Percentiles rank a stretch among this genome's conserved stretches.
Evolutionary conservation across 2,113 vertebrate genomes (phyloP).

Genomic region (Chaetorhynchus papuensis): DNA sequence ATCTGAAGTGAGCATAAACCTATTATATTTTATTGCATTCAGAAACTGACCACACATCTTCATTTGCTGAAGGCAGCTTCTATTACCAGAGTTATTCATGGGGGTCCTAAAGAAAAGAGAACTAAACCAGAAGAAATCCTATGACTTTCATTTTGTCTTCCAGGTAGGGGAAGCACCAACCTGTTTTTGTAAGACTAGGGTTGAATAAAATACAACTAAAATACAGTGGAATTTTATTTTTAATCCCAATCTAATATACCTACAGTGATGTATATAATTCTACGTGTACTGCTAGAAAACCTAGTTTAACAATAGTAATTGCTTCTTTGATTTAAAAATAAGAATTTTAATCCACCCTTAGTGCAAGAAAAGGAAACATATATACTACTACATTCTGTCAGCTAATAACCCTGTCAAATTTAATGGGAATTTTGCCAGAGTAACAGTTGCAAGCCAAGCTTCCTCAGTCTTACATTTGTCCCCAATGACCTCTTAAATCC

Average conservation of each 20-base stretch:
- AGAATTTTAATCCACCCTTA: not conserved
- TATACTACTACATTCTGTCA: not conserved
- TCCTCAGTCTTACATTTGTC: not conserved
- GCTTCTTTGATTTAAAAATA: not conserved
- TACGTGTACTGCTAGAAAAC: not conserved
- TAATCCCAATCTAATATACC: not conserved
- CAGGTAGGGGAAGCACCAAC: not conserved
- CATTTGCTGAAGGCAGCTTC: not conserved
- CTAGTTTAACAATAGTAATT: not conserved
- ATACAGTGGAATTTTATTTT: not conserved
- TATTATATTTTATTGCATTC: not conserved
- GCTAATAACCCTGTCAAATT: not conserved
- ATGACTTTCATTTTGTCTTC: not conserved
- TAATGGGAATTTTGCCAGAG: constrained; percentile 5
- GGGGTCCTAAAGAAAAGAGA: not conserved
- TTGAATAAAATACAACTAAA: not conserved
- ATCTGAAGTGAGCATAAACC: not conserved
- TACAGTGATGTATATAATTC: not conserved
- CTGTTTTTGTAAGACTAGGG: not conserved
- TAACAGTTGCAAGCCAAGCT: not conserved
- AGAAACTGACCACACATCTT: not conserved
- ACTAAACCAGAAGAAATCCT: not conserved
- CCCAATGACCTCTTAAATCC: not conserved
- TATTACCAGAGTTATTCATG: not conserved
- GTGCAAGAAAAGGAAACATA: not conserved